Percentiles rank a stretch among this genome's conserved stretches.
These are phyloP conservation scores for Oncopodura yosiiana DNA, from an alignment of 1,140 invertebrate genomes.

Conservation along the genomic window DNA sequence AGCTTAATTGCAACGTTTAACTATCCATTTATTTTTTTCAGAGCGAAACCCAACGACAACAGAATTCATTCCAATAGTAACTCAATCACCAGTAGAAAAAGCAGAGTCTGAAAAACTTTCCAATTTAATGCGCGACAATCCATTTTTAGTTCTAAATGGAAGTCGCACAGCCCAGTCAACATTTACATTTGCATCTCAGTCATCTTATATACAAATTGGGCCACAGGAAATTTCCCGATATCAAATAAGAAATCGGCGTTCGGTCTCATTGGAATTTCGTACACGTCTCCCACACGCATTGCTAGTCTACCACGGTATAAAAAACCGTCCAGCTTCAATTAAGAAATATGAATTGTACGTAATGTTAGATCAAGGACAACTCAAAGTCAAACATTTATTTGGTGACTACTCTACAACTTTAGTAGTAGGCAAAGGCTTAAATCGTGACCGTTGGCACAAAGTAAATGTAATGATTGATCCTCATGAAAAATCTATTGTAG, in stretches of 20 bases:
- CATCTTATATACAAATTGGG: conserved; percentile 76
- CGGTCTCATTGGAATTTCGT: conserved; percentile 77
- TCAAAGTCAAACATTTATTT: conserved; percentile 82
- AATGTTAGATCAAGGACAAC: conserved; percentile 75
- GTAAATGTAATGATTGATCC: conserved; percentile 75
- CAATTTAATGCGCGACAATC: conserved; percentile 8
- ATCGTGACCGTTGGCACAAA: conserved; percentile 79
- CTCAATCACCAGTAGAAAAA: no score
- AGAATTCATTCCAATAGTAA: not conserved
- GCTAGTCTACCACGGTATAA: conserved; percentile 77
- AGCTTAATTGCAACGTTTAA: no score
- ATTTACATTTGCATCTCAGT: conserved; percentile 77
- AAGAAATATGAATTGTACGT: conserved; percentile 76
- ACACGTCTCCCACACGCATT: conserved; percentile 75
- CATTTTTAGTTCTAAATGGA: conserved; percentile 16
- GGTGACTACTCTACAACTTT: conserved; percentile 71
- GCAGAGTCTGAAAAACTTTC: no score
- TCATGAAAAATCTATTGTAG: conserved; percentile 63
- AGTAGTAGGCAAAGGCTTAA: conserved; percentile 75
- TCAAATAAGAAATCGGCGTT: conserved; percentile 69
- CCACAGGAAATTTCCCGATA: conserved; percentile 73
- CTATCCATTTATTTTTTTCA: no score
- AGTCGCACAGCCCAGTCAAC: conserved; percentile 37
- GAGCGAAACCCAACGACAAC: no score
- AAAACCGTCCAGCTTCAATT: conserved; percentile 61